These are phyloP conservation scores for Ceratosolen fusciceps DNA, from an alignment of 1,140 invertebrate species.

Conservation along the genomic window DNA sequence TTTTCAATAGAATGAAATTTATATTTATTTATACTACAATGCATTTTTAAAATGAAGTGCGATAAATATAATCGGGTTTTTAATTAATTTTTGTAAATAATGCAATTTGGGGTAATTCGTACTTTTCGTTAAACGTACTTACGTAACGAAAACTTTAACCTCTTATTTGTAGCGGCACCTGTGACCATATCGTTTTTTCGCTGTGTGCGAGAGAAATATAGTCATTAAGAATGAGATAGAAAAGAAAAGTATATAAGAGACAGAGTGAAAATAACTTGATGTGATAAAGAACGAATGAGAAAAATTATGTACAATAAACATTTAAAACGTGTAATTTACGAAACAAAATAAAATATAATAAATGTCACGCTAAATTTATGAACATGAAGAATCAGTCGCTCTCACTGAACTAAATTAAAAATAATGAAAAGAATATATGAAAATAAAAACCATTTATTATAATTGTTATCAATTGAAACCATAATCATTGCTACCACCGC, in stretches of 20 bases:
- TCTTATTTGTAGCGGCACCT: constrained; percentile 42
- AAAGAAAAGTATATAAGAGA: neutral
- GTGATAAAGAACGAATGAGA: neutral
- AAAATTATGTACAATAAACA: neutral
- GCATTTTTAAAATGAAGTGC: constrained; percentile 30
- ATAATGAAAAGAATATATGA: constrained; percentile 37
- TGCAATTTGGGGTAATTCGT: constrained; percentile 25
- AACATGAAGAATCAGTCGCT: neutral
- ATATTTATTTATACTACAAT: constrained; percentile 10
- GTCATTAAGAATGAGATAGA: neutral
- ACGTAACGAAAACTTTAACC: constrained; percentile 39
- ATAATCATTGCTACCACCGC: constrained; percentile 27
- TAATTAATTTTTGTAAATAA: constrained; percentile 49
- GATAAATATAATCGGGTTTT: constrained; percentile 24
- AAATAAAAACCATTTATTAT: constrained; percentile 37
- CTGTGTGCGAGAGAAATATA: neutral
- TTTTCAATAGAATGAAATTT: constrained; percentile 34
- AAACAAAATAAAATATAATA: constrained; percentile 23
- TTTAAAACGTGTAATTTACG: constrained; percentile 15
- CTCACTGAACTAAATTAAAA: constrained; percentile 12
- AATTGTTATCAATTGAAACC: constrained; percentile 33
- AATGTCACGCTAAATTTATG: constrained; percentile 28
- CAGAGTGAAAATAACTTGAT: neutral
- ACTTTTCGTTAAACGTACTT: constrained; percentile 22
- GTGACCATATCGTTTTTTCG: constrained; percentile 4